A percentile compares a stretch with the other conserved stretches of the same genome.
These are phyloP conservation scores for Trichogramma evanescens DNA, from an alignment of 2,888 invertebrate species.

Conservation along the genomic window DNA sequence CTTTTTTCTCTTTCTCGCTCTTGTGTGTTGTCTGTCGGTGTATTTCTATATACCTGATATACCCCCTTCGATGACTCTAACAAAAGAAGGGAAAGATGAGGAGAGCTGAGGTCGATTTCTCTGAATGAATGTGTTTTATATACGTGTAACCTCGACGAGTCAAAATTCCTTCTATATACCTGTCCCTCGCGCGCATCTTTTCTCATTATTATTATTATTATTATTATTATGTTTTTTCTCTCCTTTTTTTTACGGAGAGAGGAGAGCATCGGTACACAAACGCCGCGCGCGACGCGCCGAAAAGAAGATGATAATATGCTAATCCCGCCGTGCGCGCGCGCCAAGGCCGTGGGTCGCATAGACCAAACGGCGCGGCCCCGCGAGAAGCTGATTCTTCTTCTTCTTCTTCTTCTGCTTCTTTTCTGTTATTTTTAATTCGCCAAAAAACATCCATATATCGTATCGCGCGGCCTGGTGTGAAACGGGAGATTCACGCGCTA, in stretches of 20 bases:
- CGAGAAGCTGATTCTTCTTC: neutral
- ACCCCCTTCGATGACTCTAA: no score
- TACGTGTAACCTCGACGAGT: conserved; percentile 5
- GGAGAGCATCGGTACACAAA: conserved; percentile 6
- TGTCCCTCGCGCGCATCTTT: conserved; percentile 1
- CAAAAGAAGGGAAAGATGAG: no score
- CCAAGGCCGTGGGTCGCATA: neutral
- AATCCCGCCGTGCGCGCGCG: neutral
- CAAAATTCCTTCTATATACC: neutral
- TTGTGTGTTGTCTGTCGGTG: no score
- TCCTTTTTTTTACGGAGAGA: neutral
- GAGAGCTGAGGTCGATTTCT: conserved; percentile 3
- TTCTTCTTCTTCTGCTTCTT: neutral
- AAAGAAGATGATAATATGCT: conserved; percentile 17
- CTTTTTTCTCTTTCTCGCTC: no score
- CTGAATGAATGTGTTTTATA: conserved; percentile 22
- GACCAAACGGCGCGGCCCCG: neutral
- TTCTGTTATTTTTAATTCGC: neutral
- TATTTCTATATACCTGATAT: no score
- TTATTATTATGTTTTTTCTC: neutral
- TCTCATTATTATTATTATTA: neutral
- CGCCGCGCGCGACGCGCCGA: neutral
- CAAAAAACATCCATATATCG: no score
- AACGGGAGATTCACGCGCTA: no score
- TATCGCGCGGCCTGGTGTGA: no score